Percentiles rank a stretch among this genome's conserved stretches.
Conservation (phyloP, 2,888 invertebrate genomes). For the Perizoma flavofasciatum region DNA sequence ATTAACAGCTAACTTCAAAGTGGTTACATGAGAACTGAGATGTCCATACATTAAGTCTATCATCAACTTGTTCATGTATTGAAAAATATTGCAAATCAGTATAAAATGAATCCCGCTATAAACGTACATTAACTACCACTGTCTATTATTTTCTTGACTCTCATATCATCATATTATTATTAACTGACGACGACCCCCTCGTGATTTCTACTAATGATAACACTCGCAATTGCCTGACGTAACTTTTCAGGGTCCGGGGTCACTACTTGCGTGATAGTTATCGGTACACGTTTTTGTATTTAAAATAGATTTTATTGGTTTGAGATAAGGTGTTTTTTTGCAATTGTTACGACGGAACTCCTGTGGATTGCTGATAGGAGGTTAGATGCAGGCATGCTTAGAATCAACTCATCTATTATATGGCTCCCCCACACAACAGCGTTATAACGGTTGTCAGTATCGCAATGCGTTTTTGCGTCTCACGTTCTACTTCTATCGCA, state of each 20-base stretch:
- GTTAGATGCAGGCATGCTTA: not conserved
- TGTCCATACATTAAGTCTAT: no score
- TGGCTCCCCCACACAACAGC: no score
- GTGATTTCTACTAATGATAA: conserved; percentile 17
- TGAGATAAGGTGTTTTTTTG: conserved; percentile 1
- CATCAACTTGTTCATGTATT: no score
- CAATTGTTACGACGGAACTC: not conserved
- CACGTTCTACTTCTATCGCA: no score
- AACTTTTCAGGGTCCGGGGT: conserved; percentile 9
- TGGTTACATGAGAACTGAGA: no score
- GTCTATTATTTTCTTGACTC: not conserved
- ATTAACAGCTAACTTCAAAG: no score
- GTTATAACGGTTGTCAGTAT: no score
- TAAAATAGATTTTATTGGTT: conserved; percentile 7
- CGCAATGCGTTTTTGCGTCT: no score
- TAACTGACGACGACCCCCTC: conserved; percentile 20
- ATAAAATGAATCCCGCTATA: not conserved
- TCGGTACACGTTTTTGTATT: conserved; percentile 1
- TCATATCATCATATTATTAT: conserved; percentile 9
- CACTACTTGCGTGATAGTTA: conserved; percentile 11
- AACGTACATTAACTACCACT: not conserved
- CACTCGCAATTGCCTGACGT: conserved; percentile 17
- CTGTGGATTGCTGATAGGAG: not conserved
- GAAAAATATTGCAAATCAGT: no score
- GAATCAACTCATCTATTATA: no score